Evolutionary conservation across 2,888 invertebrate genomes (phyloP), one percentile per base, ranked within the genome.

Genomic region (Agrotis puta): DNA sequence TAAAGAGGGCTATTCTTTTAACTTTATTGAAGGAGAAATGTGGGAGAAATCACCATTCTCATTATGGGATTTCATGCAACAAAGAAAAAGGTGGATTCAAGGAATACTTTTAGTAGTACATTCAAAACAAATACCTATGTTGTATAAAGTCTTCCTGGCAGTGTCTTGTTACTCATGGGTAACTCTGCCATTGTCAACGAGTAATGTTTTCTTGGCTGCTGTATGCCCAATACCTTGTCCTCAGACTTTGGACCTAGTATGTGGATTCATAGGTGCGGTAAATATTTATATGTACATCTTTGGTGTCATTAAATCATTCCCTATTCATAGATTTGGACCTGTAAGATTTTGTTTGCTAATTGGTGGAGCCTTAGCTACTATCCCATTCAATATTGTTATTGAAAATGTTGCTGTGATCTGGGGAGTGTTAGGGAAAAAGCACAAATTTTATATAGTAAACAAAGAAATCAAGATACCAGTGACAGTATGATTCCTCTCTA

Each of bases 31-130:
- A 92, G 99, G 99, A 62, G 99, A 99, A 95, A 99, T 99, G 99
- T 99, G 99, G 98, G 99, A 99, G 92, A 99, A 99, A 91, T 99
- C 99, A 9, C 99, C 99, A 4, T 99, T 99, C 92, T 98, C 98
- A 2, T 94, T 99, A 47, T 98, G 98, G 97, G 99, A 99, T 92
- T 99, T 99, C 89, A 97, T 99, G 84, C 99, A 99, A 92, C 99
- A 99, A 91, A 97, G 99, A 72, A 99, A 99, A 92, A 97, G 99
- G 66, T 99, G 99, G 99, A 97, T 99, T 66, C 98, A 98, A 96
- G 99, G 98, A 90, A 98, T 99, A 86, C 96, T 98, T 27, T 96
- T 99, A 77, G 98, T 98, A 27, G 98, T 98, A 59, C 98, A 98
- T 93, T 98, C 98, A 69, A 98, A 98, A 90, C 96, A 97, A 84